A percentile compares a stretch with the other conserved stretches of the same genome.
phyloP scores from a whole-genome alignment of 2,797 vertebrate genomes.

The Alexandromys oeconomus region DNA sequence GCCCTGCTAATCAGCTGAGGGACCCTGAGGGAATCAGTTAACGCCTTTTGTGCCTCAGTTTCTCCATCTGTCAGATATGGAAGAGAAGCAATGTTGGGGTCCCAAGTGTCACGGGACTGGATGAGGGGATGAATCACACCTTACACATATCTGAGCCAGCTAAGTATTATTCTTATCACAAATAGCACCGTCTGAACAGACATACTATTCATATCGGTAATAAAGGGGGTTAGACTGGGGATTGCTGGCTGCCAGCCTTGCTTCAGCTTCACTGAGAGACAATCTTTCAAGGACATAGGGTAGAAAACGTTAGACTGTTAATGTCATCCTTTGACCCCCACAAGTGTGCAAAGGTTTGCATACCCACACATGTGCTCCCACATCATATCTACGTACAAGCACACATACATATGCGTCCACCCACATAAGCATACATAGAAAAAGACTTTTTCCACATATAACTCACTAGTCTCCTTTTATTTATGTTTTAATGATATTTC shows the following conservation, averaged over 20 bases:
- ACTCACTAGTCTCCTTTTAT: neutral
- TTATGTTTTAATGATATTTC: neutral
- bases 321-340: neutral
- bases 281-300: neutral
- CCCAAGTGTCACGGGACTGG: neutral
- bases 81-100: neutral
- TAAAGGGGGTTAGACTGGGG: neutral
- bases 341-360: neutral
- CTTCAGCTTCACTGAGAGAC: neutral
- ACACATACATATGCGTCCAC: too few species aligned
- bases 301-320: neutral
- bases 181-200: neutral
- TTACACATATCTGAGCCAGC: neutral
- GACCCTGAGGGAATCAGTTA: neutral
- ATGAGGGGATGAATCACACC: neutral
- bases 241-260: neutral
- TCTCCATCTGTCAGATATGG: slow-evolving; percentile 18
- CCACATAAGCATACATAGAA: neutral
- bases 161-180: neutral
- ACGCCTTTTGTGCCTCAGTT: neutral
- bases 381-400: neutral
- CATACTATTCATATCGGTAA: neutral
- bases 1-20: neutral
- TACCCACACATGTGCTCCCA: neutral
- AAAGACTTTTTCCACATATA: neutral